phyloP scores from a whole-genome alignment of 2,888 invertebrate species.

The Gryllus longicercus region DNA sequence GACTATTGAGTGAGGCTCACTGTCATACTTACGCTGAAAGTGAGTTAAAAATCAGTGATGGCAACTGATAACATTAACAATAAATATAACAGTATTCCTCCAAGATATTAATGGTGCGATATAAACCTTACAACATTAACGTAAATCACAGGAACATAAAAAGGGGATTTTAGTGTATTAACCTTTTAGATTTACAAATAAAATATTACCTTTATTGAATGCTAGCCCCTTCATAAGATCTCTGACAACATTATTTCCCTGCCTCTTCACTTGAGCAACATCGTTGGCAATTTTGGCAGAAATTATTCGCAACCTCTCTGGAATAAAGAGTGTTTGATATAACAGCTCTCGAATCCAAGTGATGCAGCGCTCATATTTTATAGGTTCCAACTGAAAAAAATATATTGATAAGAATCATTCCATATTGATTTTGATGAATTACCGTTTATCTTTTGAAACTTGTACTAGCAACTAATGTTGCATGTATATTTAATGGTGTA shows the following conservation, averaged over 20 bases:
- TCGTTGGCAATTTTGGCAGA: conserved; percentile 79
- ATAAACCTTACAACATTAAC: no score
- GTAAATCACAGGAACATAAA: no score
- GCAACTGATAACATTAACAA: no score
- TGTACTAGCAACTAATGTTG: no score
- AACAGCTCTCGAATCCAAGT: conserved; percentile 74
- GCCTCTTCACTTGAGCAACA: conserved; percentile 69
- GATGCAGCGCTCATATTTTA: conserved; percentile 71
- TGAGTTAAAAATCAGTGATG: no score
- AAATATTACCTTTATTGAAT: conserved; percentile 54
- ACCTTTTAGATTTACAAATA: not conserved
- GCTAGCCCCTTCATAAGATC: conserved; percentile 59
- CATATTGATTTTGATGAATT: no score
- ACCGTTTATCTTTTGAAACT: no score
- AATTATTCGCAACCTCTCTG: conserved; percentile 71
- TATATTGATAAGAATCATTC: conserved; percentile 2
- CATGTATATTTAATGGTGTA: not conserved
- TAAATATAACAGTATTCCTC: no score
- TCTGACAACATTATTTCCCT: conserved; percentile 65
- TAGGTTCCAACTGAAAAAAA: conserved; percentile 62
- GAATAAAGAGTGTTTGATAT: conserved; percentile 65
- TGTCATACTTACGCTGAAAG: no score
- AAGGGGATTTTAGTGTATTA: no score
- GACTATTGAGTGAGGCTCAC: no score
- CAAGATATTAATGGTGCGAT: no score